Evolutionary conservation across 1,140 invertebrate species (phyloP).

Genomic region (Plodia interpunctella): DNA sequence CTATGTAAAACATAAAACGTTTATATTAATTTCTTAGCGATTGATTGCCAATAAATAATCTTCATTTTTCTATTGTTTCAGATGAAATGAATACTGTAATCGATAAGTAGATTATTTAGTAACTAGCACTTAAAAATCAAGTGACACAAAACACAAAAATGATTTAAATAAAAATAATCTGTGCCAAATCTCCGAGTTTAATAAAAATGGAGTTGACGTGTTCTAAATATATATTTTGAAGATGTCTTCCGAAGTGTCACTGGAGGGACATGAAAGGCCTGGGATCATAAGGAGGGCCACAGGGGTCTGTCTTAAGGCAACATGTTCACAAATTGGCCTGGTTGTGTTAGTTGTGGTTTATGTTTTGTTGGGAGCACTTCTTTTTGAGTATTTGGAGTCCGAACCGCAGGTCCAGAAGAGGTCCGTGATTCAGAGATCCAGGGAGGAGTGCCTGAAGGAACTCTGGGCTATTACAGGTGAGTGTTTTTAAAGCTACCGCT

Average conservation of each 20-base stretch:
- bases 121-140: background rate
- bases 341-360: constrained; percentile 75
- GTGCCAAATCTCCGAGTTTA: background rate
- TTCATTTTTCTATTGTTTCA: constrained; percentile 14
- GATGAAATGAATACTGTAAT: background rate
- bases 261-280: constrained; percentile 53
- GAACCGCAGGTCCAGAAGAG: constrained; percentile 68
- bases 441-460: constrained; percentile 78
- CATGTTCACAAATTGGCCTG: constrained; percentile 76
- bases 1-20: too few species aligned
- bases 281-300: constrained; percentile 39
- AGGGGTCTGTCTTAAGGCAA: constrained; percentile 46
- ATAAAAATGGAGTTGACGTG: constrained; percentile 9
- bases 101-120: background rate
- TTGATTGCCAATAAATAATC: too few species aligned
- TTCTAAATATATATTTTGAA: constrained; percentile 31
- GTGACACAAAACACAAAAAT: constrained; percentile 1
- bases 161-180: background rate
- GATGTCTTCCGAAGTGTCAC: constrained; percentile 67
- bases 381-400: constrained; percentile 79
- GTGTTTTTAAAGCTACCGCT: too few species aligned
- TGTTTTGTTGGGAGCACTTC: constrained; percentile 75
- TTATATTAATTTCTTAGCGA: too few species aligned
- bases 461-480: constrained; percentile 80
- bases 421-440: constrained; percentile 73